Conservation (phyloP, 2,888 invertebrate genomes). For the Elegia similella region DNA sequence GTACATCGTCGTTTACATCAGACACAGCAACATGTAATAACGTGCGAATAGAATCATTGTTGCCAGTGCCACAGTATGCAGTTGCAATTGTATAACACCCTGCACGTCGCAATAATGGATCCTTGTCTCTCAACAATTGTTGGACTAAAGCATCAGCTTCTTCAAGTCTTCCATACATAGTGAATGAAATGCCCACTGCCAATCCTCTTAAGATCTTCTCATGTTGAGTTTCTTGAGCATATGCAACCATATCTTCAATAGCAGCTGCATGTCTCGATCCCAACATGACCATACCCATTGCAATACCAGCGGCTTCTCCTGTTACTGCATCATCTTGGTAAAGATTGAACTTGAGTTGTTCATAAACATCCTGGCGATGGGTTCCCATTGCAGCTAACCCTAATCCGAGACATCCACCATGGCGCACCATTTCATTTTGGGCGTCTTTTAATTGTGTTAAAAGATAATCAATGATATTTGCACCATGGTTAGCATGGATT, state of each 20-base stretch:
- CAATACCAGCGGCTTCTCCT: conserved; percentile 99
- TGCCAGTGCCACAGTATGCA: conserved; percentile 99
- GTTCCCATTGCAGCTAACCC: conserved; percentile 99
- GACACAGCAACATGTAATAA: conserved; percentile 98
- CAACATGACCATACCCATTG: conserved; percentile 99
- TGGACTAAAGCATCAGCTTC: conserved; percentile 97
- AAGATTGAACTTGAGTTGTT: conserved; percentile 97
- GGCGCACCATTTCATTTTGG: conserved; percentile 97
- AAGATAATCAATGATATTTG: conserved; percentile 97
- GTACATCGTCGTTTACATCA: conserved; percentile 99
- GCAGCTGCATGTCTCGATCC: conserved; percentile 95
- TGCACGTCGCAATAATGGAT: conserved; percentile 95
- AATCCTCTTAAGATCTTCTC: conserved; percentile 98
- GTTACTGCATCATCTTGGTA: conserved; percentile 99
- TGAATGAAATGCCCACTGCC: conserved; percentile 97
- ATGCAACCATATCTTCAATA: conserved; percentile 97
- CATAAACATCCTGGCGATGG: conserved; percentile 96
- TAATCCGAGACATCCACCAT: conserved; percentile 98
- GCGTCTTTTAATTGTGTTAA: conserved; percentile 97
- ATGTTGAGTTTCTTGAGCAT: conserved; percentile 97
- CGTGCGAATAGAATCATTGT: conserved; percentile 97
- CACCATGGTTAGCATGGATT: conserved; percentile 99
- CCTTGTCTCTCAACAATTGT: conserved; percentile 94
- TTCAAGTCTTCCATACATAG: conserved; percentile 98
- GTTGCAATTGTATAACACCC: conserved; percentile 99